Evolutionary conservation across 2,888 invertebrate species (phyloP).

Genomic region (Keiferia lycopersicella): DNA sequence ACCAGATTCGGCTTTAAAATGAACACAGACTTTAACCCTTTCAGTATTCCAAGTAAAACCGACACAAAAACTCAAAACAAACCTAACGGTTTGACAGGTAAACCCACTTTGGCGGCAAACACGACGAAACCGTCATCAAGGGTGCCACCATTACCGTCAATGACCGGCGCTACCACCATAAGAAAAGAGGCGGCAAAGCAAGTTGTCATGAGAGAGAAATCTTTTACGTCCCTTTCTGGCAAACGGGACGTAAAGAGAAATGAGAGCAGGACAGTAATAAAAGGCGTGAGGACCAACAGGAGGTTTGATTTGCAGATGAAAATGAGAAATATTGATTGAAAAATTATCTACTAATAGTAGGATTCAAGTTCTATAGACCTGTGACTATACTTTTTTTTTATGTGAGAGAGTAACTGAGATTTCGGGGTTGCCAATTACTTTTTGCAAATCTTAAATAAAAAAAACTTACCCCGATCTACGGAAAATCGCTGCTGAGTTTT

Average conservation of each 20-base stretch:
- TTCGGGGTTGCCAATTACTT: too few relatives aligned
- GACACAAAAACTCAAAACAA: constrained; percentile 21
- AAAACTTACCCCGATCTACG: too few relatives aligned
- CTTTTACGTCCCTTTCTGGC: constrained; percentile 48
- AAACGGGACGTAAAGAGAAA: constrained; percentile 56
- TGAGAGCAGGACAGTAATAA: constrained; percentile 75
- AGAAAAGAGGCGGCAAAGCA: constrained; percentile 58
- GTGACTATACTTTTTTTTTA: too few relatives aligned
- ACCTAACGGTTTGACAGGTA: constrained; percentile 3
- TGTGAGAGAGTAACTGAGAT: too few relatives aligned
- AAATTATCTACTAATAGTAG: background rate
- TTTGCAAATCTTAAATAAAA: too few relatives aligned
- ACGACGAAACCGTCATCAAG: constrained; percentile 30
- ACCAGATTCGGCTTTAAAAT: constrained; percentile 77
- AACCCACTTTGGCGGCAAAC: constrained; percentile 3
- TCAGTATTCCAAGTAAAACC: constrained; percentile 53
- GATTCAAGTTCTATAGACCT: too few relatives aligned
- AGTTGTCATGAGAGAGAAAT: constrained; percentile 63
- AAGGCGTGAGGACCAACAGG: constrained; percentile 86
- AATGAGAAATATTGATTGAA: constrained; percentile 73
- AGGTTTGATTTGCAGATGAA: constrained; percentile 88
- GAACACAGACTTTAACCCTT: constrained; percentile 65
- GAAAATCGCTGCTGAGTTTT: too few relatives aligned
- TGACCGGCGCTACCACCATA: constrained; percentile 47
- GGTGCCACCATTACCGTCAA: constrained; percentile 48